Base-by-base conservation (phyloP, 2,113 vertebrate genomes). In the Atlantisia rogersi region DNA sequence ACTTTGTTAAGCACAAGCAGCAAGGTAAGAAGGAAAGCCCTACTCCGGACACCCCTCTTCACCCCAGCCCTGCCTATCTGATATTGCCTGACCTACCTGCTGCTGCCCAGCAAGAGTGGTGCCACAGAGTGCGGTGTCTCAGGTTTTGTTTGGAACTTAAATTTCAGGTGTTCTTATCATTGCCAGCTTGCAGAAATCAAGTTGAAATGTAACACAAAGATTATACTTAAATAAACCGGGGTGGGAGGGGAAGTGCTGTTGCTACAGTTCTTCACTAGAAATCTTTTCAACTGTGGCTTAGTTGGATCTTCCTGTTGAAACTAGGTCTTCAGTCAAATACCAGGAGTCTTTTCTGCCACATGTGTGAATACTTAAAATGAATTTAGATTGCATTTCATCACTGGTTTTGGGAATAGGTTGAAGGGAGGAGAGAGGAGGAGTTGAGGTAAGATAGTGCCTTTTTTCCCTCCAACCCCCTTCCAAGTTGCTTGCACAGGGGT, bases 1-100 rank as follows among this genome's bases (percentile, higher is more conserved):
- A 91, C 93, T 97, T 94, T 95, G 93, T 97, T 92, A 90, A 79
- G 73, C 80, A 67, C 0, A 1, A 80, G 83, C 80, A 58, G 79
- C 40, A 76, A 93, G 59, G 25, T 58, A 90, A 83, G 62, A 85
- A 62, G 79, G 26, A 1, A 79, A 92, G 83, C 31, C 53, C 81
- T 82, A 48, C 48, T 75, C 65, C 16, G 11, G 73, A 71, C 10
- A 11, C 29, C 25, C 10, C 35, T 35, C 59, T 56, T 42, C 44
- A 2, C 69, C n/a, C 59, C 0, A 0, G n/a, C 82, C 58, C 65
- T 46, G 82, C 53, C 69, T 37, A 58, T 56, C 35, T 29, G 92
- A 70, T 6, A 50, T 0, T 19, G 39, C 53, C 25, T 20, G 40
- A 11, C 80, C 35, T 59, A 17, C 73, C 56, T 31, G 59, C 40